These are phyloP conservation scores for Micromys minutus DNA, from an alignment of 2,113 vertebrate genomes.

Conservation along the genomic window DNA sequence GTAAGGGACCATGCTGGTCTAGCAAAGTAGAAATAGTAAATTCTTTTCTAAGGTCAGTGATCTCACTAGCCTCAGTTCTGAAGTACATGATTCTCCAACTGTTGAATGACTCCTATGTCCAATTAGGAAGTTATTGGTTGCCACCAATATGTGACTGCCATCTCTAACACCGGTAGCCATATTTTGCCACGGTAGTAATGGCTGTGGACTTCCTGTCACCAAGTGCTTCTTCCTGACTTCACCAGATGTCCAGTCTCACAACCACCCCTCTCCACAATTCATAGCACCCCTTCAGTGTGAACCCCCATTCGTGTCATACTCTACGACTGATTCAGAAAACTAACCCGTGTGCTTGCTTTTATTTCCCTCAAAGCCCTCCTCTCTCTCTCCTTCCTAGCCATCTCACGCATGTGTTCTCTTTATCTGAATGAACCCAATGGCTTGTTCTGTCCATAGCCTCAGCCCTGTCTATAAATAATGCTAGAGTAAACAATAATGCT, in stretches of 20 bases:
- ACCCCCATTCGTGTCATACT: neutral
- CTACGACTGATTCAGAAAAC: neutral
- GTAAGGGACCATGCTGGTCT: neutral
- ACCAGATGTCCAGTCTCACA: neutral
- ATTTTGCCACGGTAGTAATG: no score
- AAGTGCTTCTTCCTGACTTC: neutral
- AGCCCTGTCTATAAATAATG: neutral
- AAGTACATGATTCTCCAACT: neutral
- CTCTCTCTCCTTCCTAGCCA: neutral
- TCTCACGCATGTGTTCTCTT: neutral
- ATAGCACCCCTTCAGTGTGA: neutral
- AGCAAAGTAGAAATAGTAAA: neutral
- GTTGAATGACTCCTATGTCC: neutral
- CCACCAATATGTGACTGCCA: neutral
- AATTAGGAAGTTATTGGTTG: neutral
- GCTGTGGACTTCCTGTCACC: neutral
- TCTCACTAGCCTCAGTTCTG: neutral
- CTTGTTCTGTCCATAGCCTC: neutral
- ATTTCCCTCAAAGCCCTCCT: neutral
- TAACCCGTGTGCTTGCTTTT: neutral
- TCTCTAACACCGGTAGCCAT: neutral
- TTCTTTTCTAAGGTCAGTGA: no score
- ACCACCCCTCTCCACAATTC: no score
- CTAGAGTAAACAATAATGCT: neutral
- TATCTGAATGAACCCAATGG: neutral